Evolutionary conservation across 2,888 invertebrate species (phyloP).

Genomic region (Acronicta leporina): DNA sequence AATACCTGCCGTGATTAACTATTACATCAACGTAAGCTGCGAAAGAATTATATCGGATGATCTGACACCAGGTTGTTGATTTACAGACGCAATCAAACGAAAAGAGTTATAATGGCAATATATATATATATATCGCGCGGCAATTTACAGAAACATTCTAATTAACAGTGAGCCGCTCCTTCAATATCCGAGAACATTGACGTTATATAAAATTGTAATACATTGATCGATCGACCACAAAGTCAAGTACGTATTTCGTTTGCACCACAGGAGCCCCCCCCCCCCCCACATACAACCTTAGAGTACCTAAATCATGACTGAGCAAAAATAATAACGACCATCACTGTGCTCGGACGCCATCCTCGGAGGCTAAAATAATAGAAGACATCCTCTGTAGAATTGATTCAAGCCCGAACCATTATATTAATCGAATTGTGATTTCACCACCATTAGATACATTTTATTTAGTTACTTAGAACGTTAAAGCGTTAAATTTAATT

Average conservation of each 20-base stretch:
- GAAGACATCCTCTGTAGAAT: conserved; percentile 43
- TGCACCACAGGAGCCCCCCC: conserved; percentile 62
- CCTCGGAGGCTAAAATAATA: conserved; percentile 49
- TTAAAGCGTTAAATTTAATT: too few species aligned
- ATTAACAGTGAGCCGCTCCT: conserved; percentile 44
- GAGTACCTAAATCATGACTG: conserved; percentile 64
- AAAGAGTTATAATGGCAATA: conserved; percentile 25
- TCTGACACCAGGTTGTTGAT: conserved; percentile 47
- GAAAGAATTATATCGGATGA: conserved; percentile 39
- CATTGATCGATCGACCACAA: conserved; percentile 59
- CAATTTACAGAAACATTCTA: conserved; percentile 59
- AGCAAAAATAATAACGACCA: conserved; percentile 57
- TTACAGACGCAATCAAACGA: conserved; percentile 51
- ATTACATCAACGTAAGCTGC: conserved; percentile 38
- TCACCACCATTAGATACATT: too few species aligned
- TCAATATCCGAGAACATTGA: conserved; percentile 39
- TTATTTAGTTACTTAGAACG: too few species aligned
- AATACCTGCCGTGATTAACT: conserved; percentile 32
- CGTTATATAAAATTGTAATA: conserved; percentile 48
- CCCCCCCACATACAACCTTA: conserved; percentile 49
- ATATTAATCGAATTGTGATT: not conserved
- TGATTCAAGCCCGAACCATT: conserved; percentile 17
- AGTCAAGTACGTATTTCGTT: conserved; percentile 53
- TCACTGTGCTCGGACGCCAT: conserved; percentile 43
- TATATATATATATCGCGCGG: too few species aligned